Evolutionary conservation across 2,113 vertebrate genomes (phyloP).

Genomic region (Brachyistius frenatus): DNA sequence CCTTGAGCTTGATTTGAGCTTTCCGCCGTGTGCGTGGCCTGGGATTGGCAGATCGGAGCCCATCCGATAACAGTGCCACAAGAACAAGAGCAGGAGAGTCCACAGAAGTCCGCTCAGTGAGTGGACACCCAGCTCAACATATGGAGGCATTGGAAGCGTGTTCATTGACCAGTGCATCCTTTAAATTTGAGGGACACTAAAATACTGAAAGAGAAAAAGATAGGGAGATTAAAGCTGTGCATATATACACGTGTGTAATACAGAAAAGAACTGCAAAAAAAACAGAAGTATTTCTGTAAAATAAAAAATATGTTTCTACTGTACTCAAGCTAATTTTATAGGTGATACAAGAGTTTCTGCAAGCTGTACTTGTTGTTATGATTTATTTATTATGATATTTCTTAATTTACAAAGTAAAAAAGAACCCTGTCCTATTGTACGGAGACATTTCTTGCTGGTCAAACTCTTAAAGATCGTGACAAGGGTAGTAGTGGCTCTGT

Average conservation of each 20-base stretch:
- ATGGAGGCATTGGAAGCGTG: slow-evolving; percentile 79
- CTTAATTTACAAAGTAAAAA: background rate
- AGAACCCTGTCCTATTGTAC: background rate
- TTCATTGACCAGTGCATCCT: slow-evolving; percentile 84
- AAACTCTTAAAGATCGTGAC: background rate
- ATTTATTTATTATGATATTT: no score
- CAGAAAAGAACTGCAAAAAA: background rate
- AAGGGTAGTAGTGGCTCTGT: background rate
- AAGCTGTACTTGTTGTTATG: background rate
- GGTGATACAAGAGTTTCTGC: background rate
- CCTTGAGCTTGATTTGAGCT: slow-evolving; percentile 73
- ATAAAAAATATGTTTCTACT: background rate
- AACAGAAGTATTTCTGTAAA: background rate
- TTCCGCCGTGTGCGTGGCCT: slow-evolving; percentile 66
- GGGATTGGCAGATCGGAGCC: slow-evolving; percentile 83
- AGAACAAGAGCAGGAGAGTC: slow-evolving; percentile 88
- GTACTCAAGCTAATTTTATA: background rate
- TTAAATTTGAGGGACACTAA: slow-evolving; percentile 19
- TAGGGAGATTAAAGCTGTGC: no score
- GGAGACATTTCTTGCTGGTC: background rate
- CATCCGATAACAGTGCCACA: slow-evolving; percentile 92
- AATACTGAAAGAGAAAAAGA: slow-evolving; percentile 47
- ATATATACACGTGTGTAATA: background rate
- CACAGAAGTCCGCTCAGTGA: slow-evolving; percentile 88
- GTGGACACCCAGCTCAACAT: slow-evolving; percentile 80